Evolutionary conservation across 2,113 vertebrate genomes (phyloP).

Genomic region (Colistium nudipinnis): DNA sequence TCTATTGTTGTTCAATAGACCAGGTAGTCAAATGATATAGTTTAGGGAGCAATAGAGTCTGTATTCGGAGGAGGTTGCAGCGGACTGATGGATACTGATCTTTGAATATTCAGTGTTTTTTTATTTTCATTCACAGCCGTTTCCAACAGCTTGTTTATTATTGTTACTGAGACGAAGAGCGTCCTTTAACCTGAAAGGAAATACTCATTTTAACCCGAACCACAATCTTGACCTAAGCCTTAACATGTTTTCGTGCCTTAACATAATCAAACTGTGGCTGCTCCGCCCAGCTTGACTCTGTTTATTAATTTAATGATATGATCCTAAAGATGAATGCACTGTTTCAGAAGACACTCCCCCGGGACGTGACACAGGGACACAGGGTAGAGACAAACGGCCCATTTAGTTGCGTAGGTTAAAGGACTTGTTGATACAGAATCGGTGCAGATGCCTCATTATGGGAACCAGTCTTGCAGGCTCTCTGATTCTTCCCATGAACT

Average conservation of each 20-base stretch:
- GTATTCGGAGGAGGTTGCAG: background rate
- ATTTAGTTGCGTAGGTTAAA: background rate
- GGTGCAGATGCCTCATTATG: slow-evolving; percentile 42
- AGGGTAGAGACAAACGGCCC: background rate
- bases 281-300: background rate
- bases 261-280: background rate
- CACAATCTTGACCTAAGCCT: too few species aligned
- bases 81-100: background rate
- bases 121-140: background rate
- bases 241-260: background rate
- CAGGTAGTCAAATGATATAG: background rate
- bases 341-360: background rate
- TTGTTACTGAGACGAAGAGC: background rate
- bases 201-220: background rate
- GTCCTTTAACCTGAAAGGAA: background rate
- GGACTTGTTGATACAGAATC: slow-evolving; percentile 6
- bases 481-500: slow-evolving; percentile 65
- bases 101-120: background rate
- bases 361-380: background rate
- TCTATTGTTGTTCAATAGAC: too few species aligned
- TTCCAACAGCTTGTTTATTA: background rate
- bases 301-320: background rate
- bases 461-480: slow-evolving; percentile 39
- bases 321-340: background rate
- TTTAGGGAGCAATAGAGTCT: background rate